These are phyloP conservation scores for Caligus rogercresseyi DNA, from an alignment of 1,140 invertebrate species.

Conservation along the genomic window DNA sequence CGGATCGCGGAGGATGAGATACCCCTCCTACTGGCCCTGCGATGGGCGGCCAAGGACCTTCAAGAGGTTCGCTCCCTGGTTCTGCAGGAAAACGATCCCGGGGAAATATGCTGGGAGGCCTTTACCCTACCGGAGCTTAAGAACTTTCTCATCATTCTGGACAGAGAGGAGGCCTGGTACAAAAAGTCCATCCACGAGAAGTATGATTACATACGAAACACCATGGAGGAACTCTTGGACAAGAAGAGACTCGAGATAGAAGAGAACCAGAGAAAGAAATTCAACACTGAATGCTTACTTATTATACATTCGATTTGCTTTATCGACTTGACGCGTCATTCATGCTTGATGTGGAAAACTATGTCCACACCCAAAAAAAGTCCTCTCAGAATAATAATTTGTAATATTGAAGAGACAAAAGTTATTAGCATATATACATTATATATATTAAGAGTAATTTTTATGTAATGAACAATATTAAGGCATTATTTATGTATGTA, in stretches of 20 bases:
- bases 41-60: conserved; percentile 30
- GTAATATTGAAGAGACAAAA: too few relatives aligned
- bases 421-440: too few relatives aligned
- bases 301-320: too few relatives aligned
- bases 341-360: too few relatives aligned
- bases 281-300: too few relatives aligned
- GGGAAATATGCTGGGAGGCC: conserved; percentile 42
- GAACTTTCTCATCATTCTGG: conserved; percentile 40
- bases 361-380: too few relatives aligned
- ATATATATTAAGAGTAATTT: too few relatives aligned
- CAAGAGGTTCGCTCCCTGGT: conserved; percentile 29
- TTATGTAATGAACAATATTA: too few relatives aligned
- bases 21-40: conserved; percentile 34
- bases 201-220: conserved; percentile 27
- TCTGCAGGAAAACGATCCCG: conserved; percentile 43
- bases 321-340: too few relatives aligned
- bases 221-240: background rate
- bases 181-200: conserved; percentile 35
- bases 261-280: too few relatives aligned
- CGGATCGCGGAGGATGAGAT: conserved; percentile 32
- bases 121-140: conserved; percentile 40
- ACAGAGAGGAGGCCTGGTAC: conserved; percentile 39
- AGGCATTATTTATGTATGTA: too few relatives aligned
- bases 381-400: too few relatives aligned
- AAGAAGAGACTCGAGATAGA: conserved; percentile 3